Evolutionary conservation across 1,140 invertebrate genomes (phyloP), one percentile per base, ranked within the genome.

Genomic region (Heliconius eleuchia): DNA sequence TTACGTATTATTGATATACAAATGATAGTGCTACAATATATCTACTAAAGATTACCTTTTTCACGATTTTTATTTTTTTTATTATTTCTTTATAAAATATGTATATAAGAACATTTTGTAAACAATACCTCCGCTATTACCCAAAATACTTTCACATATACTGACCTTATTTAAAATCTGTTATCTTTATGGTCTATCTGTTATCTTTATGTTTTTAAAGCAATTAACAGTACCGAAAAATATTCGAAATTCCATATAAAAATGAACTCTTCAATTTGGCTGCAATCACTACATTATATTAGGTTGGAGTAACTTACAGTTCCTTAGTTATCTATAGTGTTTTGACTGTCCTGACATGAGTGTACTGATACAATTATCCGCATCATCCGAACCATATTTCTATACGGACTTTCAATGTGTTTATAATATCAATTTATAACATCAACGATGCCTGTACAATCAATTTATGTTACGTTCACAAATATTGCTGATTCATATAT

Each of bases 401-500:
- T 66, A 3, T 66, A 66, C 4, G 3, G 60, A 66, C 3, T 30
- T 30, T 66, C 60, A 30, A 66, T 66, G 11, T 13, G 11, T 66
- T 66, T 30, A 13, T 16, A 66, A 27, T 27, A 66, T 23, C n/a
- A 5, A 23, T 66, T 66, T 66, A 27, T 16, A 66, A 27, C 11
- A 30, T 23, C 42, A 46, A 46, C 42, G 13, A n/a, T 60, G n/a
- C 8, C n/a, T 60, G 23, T 60, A 60, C 8, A 23, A 60, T 23
- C 9, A 11, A 27, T 60, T 60, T 27, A 23, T 60, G 3, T 60
- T 60, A 60, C n/a, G 60, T 60, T 60, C 55, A 60, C 19, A 60
- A 60, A 23, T 23, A 60, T 27, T 66, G 60, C 60, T 66, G 60
- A 11, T 66, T 66, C 27, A 76, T 50, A 76, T 66, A 46, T 76